These are phyloP conservation scores for Sycophila texana DNA, from an alignment of 2,888 invertebrate species.

Conservation along the genomic window DNA sequence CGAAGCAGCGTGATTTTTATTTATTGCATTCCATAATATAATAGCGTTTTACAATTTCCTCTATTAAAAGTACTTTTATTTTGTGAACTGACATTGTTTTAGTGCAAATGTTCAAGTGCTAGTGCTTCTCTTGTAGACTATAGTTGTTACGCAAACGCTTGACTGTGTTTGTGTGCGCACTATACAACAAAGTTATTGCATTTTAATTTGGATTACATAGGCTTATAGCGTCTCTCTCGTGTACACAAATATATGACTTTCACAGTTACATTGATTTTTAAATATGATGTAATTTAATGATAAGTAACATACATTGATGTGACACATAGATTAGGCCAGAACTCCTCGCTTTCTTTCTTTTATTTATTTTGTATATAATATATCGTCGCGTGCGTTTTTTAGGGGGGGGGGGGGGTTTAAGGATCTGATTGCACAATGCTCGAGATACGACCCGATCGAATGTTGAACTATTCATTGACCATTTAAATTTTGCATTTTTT, in stretches of 20 bases:
- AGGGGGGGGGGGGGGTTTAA: no score
- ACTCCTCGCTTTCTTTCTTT: slow-evolving; percentile 44
- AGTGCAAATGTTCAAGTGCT: not conserved
- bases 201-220: slow-evolving; percentile 44
- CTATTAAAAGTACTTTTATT: slow-evolving; percentile 1
- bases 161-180: not conserved
- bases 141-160: not conserved
- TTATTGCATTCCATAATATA: slow-evolving; percentile 18
- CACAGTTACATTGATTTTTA: slow-evolving; percentile 40
- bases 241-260: slow-evolving; percentile 24
- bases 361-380: no score
- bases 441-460: no score
- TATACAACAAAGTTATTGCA: slow-evolving; percentile 35
- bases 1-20: slow-evolving; percentile 23
- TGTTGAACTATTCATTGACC: not conserved
- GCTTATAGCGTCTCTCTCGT: slow-evolving; percentile 9
- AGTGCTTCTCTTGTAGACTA: not conserved
- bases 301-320: slow-evolving; percentile 63
- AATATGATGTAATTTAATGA: slow-evolving; percentile 52
- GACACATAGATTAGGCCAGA: slow-evolving; percentile 68
- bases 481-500: slow-evolving; percentile 4
- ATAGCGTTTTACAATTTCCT: slow-evolving; percentile 21
- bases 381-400: no score
- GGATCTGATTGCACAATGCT: no score
- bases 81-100: not conserved